Conservation (phyloP, 2,797 vertebrate species). For the Hemitrygon akajei region DNA sequence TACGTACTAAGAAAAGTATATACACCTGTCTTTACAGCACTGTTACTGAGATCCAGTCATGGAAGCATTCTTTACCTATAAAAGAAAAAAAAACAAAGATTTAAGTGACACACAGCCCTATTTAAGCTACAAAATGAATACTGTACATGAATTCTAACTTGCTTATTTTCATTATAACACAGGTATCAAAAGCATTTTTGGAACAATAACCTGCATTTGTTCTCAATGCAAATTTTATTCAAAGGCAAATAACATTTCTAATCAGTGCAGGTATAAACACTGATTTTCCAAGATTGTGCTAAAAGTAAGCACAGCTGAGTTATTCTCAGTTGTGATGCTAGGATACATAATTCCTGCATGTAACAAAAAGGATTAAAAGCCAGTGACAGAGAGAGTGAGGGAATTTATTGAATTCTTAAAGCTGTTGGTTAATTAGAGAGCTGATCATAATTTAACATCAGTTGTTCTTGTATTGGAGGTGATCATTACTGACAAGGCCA, state of each 20-base stretch:
- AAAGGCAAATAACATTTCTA: background rate
- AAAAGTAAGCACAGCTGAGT: background rate
- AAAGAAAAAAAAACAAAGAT: background rate
- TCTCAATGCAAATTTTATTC: background rate
- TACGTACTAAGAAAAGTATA: background rate
- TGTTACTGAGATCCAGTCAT: background rate
- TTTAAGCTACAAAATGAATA: background rate
- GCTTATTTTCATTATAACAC: background rate
- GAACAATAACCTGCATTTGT: background rate
- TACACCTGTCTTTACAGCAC: background rate
- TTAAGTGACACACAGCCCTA: background rate
- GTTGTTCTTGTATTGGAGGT: too few species aligned
- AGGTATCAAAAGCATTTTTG: background rate
- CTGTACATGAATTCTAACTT: background rate
- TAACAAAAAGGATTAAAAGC: background rate
- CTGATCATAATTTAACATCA: too few species aligned
- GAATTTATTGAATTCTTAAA: background rate
- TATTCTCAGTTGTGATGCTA: background rate
- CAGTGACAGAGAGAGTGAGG: background rate
- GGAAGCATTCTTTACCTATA: conserved; percentile 18
- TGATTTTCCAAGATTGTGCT: background rate
- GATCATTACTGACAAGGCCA: too few species aligned
- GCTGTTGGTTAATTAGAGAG: too few species aligned
- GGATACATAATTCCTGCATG: background rate
- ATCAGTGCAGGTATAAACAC: background rate